A percentile compares a stretch with the other conserved stretches of the same genome.
phyloP scores from a whole-genome alignment of 2,113 vertebrate genomes.

The Hydrolagus affinis region DNA sequence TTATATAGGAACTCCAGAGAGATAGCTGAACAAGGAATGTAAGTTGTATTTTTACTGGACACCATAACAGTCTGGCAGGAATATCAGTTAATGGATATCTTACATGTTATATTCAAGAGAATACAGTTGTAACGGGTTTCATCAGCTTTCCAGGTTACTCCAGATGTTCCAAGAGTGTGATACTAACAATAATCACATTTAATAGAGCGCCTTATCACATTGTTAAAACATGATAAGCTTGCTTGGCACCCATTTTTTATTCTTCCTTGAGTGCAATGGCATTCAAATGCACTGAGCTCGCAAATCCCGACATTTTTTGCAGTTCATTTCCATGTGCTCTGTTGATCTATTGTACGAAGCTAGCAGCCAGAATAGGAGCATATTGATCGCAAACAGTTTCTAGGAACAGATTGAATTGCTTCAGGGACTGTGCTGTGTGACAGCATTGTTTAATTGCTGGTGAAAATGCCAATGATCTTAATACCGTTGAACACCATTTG shows the following conservation, averaged over 20 bases:
- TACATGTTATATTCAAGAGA: too few species aligned
- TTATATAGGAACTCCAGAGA: too few species aligned
- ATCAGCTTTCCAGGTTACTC: too few species aligned
- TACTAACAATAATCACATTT: too few species aligned
- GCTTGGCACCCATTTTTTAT: conserved; percentile 54
- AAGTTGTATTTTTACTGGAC: too few species aligned
- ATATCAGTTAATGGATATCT: too few species aligned
- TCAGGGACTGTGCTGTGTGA: conserved; percentile 16
- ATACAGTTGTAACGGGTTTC: too few species aligned
- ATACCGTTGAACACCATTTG: conserved; percentile 28
- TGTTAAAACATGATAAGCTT: conserved; percentile 51
- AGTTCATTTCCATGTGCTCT: conserved; percentile 34
- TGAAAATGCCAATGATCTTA: conserved; percentile 35
- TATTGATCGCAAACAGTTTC: conserved; percentile 36
- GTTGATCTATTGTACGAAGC: conserved; percentile 39
- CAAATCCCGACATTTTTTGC: conserved; percentile 36
- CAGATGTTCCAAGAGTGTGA: too few species aligned
- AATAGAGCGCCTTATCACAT: too few species aligned
- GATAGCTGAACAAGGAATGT: too few species aligned
- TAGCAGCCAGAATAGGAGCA: conserved; percentile 25
- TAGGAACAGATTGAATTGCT: conserved; percentile 34
- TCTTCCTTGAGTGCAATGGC: conserved; percentile 52
- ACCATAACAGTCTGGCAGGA: too few species aligned
- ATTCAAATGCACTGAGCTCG: conserved; percentile 48
- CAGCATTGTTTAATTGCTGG: conserved; percentile 11